Base-by-base conservation (phyloP, 2,113 vertebrate genomes). In the Sterrhoptilus dennistouni region DNA sequence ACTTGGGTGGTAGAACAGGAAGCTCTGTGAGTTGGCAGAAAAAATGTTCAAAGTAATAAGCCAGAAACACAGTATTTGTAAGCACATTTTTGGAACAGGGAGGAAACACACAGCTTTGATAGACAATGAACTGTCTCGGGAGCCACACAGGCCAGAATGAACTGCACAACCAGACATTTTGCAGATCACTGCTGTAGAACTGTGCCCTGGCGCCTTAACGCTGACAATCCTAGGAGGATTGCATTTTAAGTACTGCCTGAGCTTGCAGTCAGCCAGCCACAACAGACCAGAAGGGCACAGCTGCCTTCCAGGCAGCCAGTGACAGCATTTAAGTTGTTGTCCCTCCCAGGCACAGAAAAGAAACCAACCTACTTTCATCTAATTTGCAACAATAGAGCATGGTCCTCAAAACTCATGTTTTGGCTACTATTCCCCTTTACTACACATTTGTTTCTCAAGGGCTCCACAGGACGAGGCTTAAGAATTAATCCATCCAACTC, bases 81-180 rank as follows among this genome's bases (percentile, higher is more conserved):
- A 95, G 63, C 71, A 54, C 54, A 52, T 65, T 86, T 57, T 75
- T 87, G 69, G 77, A 90, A 79, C 61, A 64, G 47, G 22, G 24
- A 3, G 38, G 66, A 95, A 72, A 49, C 80, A 83, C 2, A 18
- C 68, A 95, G 36, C 70, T 91, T 74, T 91, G 66, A 82, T n/a
- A 89, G 71, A 89, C 87, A 93, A 82, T 50, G 82, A 96, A 77
- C 40, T 66, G 70, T 72, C 91, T 89, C 6, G 9, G 81, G 83
- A 95, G 69, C 40, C 59, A 65, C 69, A 72, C 52, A 76, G 87
- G 72, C 69, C 40, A 65, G 49, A 91, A 79, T 20, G 64, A 90
- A 47, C 71, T 54, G 86, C 71, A 66, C 64, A 81, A 42, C 16
- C 27, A 96, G 83, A 90, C 42, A 70, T 80, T 63, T n/a, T 76